Conservation (phyloP, 53 echinoderm and acorn worm genomes). For the Pentamera pediparva region DNA sequence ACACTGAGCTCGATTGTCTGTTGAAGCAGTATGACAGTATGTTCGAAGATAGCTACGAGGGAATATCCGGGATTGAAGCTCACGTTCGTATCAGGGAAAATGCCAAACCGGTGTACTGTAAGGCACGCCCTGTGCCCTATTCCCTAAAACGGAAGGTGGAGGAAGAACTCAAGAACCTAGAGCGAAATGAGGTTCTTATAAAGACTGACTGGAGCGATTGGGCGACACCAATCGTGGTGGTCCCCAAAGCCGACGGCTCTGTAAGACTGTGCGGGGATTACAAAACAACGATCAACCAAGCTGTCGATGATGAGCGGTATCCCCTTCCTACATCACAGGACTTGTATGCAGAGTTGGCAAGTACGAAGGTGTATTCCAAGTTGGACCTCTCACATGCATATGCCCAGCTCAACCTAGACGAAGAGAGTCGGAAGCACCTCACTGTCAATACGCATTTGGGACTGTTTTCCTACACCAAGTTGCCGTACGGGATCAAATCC, state of each 20-base stretch:
- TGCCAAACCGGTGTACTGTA: constrained; percentile 7
- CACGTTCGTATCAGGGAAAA: constrained; percentile 39
- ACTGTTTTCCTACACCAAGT: constrained; percentile 39
- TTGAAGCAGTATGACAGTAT: not conserved
- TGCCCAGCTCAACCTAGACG: constrained; percentile 41
- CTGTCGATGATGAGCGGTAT: constrained; percentile 43
- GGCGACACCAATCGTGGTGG: constrained; percentile 2
- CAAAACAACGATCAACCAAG: constrained; percentile 39
- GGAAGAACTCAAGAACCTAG: constrained; percentile 24
- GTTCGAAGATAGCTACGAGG: constrained; percentile 44
- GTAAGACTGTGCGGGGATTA: constrained; percentile 50
- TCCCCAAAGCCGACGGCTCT: constrained; percentile 40
- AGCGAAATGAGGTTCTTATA: not conserved
- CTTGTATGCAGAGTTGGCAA: constrained; percentile 46
- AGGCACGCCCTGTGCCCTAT: constrained; percentile 42
- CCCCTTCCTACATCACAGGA: constrained; percentile 57
- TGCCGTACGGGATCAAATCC: constrained; percentile 55
- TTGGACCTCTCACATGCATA: constrained; percentile 14
- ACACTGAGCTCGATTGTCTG: not conserved
- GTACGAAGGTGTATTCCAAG: constrained; percentile 5
- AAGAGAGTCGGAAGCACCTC: constrained; percentile 37
- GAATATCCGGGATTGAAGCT: constrained; percentile 35
- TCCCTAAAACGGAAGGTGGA: constrained; percentile 40
- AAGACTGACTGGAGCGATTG: constrained; percentile 6
- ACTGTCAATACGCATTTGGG: constrained; percentile 54